Conservation (phyloP, 2,113 vertebrate species). For the Grus americana region DNA sequence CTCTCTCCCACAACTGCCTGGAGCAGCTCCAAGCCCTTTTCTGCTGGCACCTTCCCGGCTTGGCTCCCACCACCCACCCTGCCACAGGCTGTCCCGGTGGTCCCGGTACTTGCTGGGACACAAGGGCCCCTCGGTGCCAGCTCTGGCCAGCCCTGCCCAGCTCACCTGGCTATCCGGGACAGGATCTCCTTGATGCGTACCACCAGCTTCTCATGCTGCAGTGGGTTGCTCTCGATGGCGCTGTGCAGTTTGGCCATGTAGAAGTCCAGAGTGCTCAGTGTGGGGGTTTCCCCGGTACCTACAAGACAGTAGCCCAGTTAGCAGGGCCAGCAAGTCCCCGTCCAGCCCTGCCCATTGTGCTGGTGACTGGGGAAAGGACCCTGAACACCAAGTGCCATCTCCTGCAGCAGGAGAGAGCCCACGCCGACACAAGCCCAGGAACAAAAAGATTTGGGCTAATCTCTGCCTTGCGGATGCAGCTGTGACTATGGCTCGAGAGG, state of each 20-base stretch:
- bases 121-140: rapidly evolving
- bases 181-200: conserved; percentile 90
- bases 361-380: neutral
- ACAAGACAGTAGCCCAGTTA: neutral
- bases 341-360: rapidly evolving
- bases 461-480: neutral
- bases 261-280: conserved; percentile 89
- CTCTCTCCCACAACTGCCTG: neutral
- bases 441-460: neutral
- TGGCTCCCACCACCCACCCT: neutral
- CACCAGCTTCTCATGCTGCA: conserved; percentile 88
- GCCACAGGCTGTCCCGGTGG: neutral
- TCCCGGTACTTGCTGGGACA: rapidly evolving
- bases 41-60: neutral
- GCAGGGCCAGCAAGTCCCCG: neutral
- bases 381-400: neutral
- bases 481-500: neutral
- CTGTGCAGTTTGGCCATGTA: conserved; percentile 93
- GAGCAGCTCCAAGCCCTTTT: neutral
- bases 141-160: neutral
- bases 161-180: conserved; percentile 91
- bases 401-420: neutral
- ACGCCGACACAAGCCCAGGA: neutral
- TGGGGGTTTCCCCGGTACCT: conserved; percentile 94
- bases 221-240: conserved; percentile 88